phyloP scores from a whole-genome alignment of 2,113 vertebrate species.

The Isichthys henryi region DNA sequence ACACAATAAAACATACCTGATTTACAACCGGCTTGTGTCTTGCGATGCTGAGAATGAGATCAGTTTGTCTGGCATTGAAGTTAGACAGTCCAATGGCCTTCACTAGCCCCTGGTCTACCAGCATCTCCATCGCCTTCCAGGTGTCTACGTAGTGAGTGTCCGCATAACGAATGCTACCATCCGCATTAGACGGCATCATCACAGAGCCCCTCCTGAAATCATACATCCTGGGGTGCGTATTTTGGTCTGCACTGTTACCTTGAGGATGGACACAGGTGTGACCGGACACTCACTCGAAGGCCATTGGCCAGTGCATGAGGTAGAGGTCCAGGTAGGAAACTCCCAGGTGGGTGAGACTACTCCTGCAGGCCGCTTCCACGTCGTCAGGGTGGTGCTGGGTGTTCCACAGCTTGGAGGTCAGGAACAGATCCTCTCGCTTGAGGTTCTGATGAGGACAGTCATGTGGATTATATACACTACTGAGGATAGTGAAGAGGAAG shows the following conservation, averaged over 20 bases:
- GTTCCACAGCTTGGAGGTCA: conserved; percentile 69
- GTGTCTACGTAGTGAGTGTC: conserved; percentile 60
- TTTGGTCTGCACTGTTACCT: not conserved
- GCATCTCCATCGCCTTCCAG: conserved; percentile 60
- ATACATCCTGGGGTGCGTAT: not conserved
- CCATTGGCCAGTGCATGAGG: conserved; percentile 69
- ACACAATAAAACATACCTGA: conserved; percentile 46
- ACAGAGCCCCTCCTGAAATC: conserved; percentile 49
- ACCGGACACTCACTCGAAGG: conserved; percentile 52
- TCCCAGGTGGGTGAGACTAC: conserved; percentile 50
- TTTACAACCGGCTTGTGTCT: conserved; percentile 57
- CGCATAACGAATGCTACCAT: conserved; percentile 57
- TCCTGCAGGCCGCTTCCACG: conserved; percentile 57
- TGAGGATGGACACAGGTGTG: not conserved
- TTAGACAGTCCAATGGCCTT: conserved; percentile 61
- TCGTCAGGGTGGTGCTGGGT: conserved; percentile 60
- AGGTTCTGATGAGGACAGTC: conserved; percentile 38
- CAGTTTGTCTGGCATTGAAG: conserved; percentile 58
- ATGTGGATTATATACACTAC: not conserved
- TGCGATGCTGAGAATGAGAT: conserved; percentile 52
- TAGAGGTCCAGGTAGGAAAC: conserved; percentile 60
- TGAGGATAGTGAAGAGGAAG: not conserved
- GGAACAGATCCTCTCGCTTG: conserved; percentile 54
- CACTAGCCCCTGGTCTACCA: conserved; percentile 57
- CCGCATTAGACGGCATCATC: conserved; percentile 53